Evolutionary conservation across 2,888 invertebrate species (phyloP), one percentile per base, ranked within the genome.

Genomic region (Sturmia bella): DNA sequence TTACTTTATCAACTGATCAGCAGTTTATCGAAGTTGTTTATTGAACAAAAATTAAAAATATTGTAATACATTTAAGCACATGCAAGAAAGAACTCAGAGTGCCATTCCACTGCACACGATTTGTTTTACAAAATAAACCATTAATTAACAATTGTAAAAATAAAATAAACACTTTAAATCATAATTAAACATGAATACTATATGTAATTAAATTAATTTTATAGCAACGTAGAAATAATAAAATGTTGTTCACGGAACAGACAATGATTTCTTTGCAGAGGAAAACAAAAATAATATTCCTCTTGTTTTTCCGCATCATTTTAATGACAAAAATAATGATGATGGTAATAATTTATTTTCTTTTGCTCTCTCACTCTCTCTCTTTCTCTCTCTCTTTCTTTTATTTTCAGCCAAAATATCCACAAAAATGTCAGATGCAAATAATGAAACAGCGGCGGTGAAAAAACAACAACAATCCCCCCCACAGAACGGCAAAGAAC

Each of bases 401-500:
- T 24, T 88, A 88, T 87, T 87, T 86, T 85, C 87, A 88, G 69
- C 17, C 37, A 24, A 69, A 69, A n/a, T 24, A 80, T 15, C 43
- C 61, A 54, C 43, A 77, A 86, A 86, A 66, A 89, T 89, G 89
- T 89, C 89, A 85, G 89, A 89, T 85, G 85, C 86, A 73, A 85
- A 85, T 80, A 84, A 80, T 50, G 86, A 84, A 63, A 83, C 80
- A 66, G 79, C 82, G 43, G 64, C 85, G 73, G 86, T 84, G 85
- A 88, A 85, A 84, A 85, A 87, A 84, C 85, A 87, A 81, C 88
- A 78, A 17, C 83, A 76, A 64, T 82, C 84, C 41, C 80, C 87
- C 83, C 84, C 86, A 57, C 86, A 88, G 80, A 89, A 89, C 82
- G 88, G 89, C 82, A 88, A 86, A 85, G 89, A 89, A 84, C 88